Percentiles rank a stretch among this genome's conserved stretches.
Conservation (phyloP, 1,140 invertebrate genomes). For the Potamilus streckersoni region DNA sequence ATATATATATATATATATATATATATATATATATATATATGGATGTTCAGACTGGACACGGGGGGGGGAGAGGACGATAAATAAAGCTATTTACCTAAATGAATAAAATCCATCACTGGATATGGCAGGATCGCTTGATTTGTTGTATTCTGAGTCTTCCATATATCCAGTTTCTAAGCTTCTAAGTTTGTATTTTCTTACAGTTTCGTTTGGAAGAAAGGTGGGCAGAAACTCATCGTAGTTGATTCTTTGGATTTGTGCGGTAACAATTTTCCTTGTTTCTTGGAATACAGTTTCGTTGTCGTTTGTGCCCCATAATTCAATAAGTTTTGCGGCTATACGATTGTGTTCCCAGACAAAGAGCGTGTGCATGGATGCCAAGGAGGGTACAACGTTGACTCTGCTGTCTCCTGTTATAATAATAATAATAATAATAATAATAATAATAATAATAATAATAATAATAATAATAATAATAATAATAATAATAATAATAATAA, state of each 20-base stretch:
- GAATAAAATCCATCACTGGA: too few species aligned
- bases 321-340: not conserved
- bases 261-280: slow-evolving; percentile 80
- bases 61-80: too few species aligned
- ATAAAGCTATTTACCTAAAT: too few species aligned
- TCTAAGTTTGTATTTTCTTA: slow-evolving; percentile 2
- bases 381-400: not conserved
- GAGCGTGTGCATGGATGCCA: not conserved
- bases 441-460: not conserved
- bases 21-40: too few species aligned
- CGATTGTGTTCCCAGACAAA: not conserved
- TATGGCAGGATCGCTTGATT: too few species aligned
- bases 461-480: too few species aligned
- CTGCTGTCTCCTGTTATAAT: not conserved
- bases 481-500: too few species aligned
- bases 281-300: slow-evolving; percentile 82
- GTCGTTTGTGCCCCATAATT: not conserved
- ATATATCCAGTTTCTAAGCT: not conserved
- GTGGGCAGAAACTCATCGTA: slow-evolving; percentile 86
- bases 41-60: too few species aligned
- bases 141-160: too few species aligned
- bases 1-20: too few species aligned
- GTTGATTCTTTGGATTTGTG: slow-evolving; percentile 82
- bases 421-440: not conserved
- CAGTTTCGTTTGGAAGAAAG: not conserved